These are phyloP conservation scores for Adelges cooleyi DNA, from an alignment of 1,140 invertebrate genomes.

Conservation along the genomic window DNA sequence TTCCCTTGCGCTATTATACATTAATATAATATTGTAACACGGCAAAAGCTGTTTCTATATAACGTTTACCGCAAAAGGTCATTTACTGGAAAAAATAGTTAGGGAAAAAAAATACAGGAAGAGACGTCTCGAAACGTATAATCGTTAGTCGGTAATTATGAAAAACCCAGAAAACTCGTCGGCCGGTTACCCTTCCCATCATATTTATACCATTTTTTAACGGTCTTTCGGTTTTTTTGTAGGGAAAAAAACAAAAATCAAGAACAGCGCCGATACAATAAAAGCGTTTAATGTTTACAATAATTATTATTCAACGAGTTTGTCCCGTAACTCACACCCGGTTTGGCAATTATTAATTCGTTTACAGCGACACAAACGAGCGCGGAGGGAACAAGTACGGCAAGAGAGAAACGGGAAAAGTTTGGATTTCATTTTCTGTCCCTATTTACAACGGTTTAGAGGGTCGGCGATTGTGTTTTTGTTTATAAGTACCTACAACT, in stretches of 20 bases:
- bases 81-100: neutral
- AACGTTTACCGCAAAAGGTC: too few relatives aligned
- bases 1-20: too few relatives aligned
- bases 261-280: neutral
- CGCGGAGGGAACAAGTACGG: too few relatives aligned
- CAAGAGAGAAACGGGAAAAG: constrained; percentile 1
- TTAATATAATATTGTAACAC: too few relatives aligned
- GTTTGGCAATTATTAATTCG: constrained; percentile 23
- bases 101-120: neutral
- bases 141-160: neutral
- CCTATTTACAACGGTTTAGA: neutral
- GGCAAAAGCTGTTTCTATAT: too few relatives aligned
- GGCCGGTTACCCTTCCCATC: neutral
- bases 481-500: constrained; percentile 18
- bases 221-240: neutral
- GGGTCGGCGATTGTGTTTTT: neutral
- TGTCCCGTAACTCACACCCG: neutral
- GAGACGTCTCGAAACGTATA: neutral
- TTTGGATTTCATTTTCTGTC: neutral
- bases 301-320: constrained; percentile 21
- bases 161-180: neutral
- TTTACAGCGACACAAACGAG: neutral
- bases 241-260: constrained; percentile 4
- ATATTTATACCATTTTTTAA: constrained; percentile 5
- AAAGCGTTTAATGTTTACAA: too few relatives aligned